Base-by-base conservation (phyloP, 2,797 vertebrate species). In the Orestias chungarensis region DNA sequence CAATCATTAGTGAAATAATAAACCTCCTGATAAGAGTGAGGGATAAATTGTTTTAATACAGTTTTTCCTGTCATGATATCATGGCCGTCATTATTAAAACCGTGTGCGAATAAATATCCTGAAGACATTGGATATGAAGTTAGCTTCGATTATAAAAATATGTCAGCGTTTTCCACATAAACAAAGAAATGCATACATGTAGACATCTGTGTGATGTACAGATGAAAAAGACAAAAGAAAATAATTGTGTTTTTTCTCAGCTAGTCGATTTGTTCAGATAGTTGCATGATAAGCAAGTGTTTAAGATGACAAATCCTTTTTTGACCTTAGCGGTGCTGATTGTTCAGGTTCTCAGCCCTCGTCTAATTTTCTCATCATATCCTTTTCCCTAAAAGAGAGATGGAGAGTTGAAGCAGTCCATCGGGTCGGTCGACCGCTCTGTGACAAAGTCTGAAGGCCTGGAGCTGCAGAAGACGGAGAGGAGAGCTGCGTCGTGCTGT, bases 361-460 rank as follows among this genome's bases (percentile, higher is more conserved):
- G n/a, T n/a, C n/a, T n/a, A n/a, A n/a, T n/a, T 52, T 54, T 15
- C 25, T 74, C 88, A 75, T 86, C 86, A 52, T 89, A 62, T 71
- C 20, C 64, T 84, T 86, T 71, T 91, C 50, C 85, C 70, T 87
- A 70, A 49, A 82, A 95, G 93, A 92, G 86, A 86, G 82, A 93
- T 86, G 91, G 83, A 70, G 81, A 84, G 80, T 61, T 86, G 59
- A 89, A 88, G 80, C 89, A 92, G 87, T 84, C 93, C 82, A 75
- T 81, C 82, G 85, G 85, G 77, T 82, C 81, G 50, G 70, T 49
- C 74, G 88, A 86, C 80, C 82, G 86, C 75, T 82, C 86, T 75
- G 86, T 75, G 4, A 40, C 23, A 62, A 74, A 88, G 88, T 70
- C 79, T 12, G 79, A 81, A 55, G 86, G 67, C n/a, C 73, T 69